Evolutionary conservation across 2,797 vertebrate genomes (phyloP), one percentile per base, ranked within the genome.

Genomic region (Delichon dasypus): DNA sequence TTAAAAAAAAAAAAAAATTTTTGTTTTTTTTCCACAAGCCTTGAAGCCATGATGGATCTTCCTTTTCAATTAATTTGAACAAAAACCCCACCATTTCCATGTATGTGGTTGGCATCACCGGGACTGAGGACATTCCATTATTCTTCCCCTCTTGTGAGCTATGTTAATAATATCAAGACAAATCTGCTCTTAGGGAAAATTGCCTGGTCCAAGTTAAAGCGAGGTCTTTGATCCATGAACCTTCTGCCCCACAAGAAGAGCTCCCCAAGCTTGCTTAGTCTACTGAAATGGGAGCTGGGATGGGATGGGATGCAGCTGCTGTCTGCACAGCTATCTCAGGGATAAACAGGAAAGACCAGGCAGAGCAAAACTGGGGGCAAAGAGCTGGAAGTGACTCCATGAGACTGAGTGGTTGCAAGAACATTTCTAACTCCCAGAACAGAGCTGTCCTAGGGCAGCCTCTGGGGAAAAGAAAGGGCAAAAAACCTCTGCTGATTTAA

Each of bases 211-310:
- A 66, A 95, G 73, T 70, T 71, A 89, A 90, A 88, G 70, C 13
- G 3, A 96, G 80, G 73, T 55, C 85, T 96, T 96, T 96, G 94
- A 96, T 96, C 62, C 80, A 51, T 62, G 83, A 88, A 90, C 88
- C 66, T 84, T 57, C 62, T 94, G 89, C 77, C 44, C 79, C 51
- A 34, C 51, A 44, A 78, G 67, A 73, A 27, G 7, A 65, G 47
- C n/a, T 89, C 80, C 76, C 71, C 58, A 32, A 53, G 54, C 76
- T 90, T 84, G 66, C 82, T 93, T 73, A 84, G 85, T 64, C 88
- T 88, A 23, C 85, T 2, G 5, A 45, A 88, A 68, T 88, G 91
- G 88, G 85, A 95, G 51, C 94, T 4, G 20, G 61, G 94, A 78
- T 78, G 20, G 60, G 93, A 86, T 81, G 88, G 73, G 76, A 90